A percentile compares a stretch with the other conserved stretches of the same genome.
These are phyloP conservation scores for Lithophane ornitopus DNA, from an alignment of 2,888 invertebrate genomes.

Conservation along the genomic window DNA sequence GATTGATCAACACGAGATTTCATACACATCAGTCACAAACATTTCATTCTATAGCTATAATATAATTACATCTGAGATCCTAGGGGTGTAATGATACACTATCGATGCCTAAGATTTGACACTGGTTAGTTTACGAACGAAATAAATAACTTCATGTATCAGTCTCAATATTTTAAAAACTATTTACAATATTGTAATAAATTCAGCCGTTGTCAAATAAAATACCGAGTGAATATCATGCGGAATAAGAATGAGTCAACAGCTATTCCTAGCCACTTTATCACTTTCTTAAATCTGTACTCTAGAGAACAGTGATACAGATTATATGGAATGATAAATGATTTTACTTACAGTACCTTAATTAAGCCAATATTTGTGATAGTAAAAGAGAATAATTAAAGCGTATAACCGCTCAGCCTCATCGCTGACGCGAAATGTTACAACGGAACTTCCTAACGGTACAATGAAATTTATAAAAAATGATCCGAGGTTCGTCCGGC, in stretches of 20 bases:
- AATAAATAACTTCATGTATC: constrained; percentile 90
- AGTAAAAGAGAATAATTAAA: constrained; percentile 78
- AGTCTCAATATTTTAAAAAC: constrained; percentile 89
- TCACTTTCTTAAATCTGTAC: constrained; percentile 65
- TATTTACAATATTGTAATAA: constrained; percentile 88
- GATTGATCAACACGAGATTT: constrained; percentile 66
- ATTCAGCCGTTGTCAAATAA: constrained; percentile 82
- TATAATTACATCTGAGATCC: constrained; percentile 83
- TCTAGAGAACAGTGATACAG: constrained; percentile 65
- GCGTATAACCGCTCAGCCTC: constrained; percentile 74
- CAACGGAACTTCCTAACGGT: constrained; percentile 49
- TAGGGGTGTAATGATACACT: constrained; percentile 79
- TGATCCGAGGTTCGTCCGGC: constrained; percentile 25
- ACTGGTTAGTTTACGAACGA: constrained; percentile 88
- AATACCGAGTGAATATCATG: constrained; percentile 70
- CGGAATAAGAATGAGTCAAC: constrained; percentile 71
- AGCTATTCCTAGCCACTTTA: constrained; percentile 72
- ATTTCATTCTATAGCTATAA: constrained; percentile 71
- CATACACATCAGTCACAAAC: constrained; percentile 66
- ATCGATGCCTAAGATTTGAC: constrained; percentile 86
- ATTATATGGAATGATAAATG: constrained; percentile 82
- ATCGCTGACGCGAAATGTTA: constrained; percentile 64
- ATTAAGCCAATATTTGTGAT: constrained; percentile 78
- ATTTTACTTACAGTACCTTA: constrained; percentile 76
- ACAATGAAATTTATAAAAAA: constrained; percentile 53